These are phyloP conservation scores for Rallus crepitans DNA, from an alignment of 2,797 vertebrate genomes.

Conservation along the genomic window DNA sequence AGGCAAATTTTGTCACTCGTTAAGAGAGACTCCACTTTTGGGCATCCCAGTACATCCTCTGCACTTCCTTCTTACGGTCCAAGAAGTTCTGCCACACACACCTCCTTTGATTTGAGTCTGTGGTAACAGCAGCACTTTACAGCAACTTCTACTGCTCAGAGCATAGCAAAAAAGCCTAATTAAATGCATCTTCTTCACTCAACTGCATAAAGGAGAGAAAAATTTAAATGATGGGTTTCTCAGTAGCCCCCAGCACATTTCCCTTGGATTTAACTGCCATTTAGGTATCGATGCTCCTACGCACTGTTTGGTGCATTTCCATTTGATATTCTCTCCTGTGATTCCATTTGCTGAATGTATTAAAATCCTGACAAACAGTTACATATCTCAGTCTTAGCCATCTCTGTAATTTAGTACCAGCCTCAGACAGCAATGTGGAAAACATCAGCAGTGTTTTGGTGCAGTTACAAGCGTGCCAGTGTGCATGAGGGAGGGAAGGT, in stretches of 20 bases:
- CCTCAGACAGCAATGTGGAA: background rate
- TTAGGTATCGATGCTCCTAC: background rate
- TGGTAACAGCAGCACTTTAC: background rate
- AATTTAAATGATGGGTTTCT: background rate
- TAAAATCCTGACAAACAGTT: background rate
- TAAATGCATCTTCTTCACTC: constrained; percentile 41
- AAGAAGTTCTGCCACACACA: background rate
- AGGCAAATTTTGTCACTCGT: constrained; percentile 38
- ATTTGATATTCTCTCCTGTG: background rate
- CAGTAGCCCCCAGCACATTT: constrained; percentile 32
- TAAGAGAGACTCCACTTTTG: background rate
- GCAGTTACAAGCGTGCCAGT: background rate
- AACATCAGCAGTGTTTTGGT: background rate
- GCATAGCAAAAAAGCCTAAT: constrained; percentile 18
- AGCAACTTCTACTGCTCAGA: constrained; percentile 10
- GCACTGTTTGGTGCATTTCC: background rate
- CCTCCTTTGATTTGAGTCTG: background rate
- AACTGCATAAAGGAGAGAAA: background rate
- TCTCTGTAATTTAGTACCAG: background rate
- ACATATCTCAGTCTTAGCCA: background rate
- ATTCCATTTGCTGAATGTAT: background rate
- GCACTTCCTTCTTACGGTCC: background rate
- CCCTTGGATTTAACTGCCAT: background rate
- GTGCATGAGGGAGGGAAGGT: background rate
- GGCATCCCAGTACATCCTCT: background rate